Percentiles rank a stretch among this genome's conserved stretches.
phyloP scores from a whole-genome alignment of 2,113 vertebrate species.

The Ceratotherium simum region DNA sequence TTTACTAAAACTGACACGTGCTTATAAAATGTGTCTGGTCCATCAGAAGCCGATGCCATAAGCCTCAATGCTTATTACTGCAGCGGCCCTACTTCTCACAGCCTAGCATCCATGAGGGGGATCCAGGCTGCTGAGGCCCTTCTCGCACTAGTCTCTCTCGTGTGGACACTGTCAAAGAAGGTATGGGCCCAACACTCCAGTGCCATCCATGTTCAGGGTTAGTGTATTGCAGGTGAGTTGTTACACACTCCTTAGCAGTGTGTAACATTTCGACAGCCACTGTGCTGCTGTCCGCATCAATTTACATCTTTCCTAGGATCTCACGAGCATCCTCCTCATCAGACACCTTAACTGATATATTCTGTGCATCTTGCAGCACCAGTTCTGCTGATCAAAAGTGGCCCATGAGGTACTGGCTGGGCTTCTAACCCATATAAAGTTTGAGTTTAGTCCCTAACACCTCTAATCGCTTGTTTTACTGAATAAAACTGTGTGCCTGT shows the following conservation, averaged over 20 bases:
- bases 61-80: neutral
- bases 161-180: neutral
- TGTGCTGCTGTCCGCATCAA: neutral
- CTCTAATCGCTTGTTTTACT: neutral
- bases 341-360: neutral
- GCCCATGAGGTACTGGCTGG: neutral
- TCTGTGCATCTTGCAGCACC: neutral
- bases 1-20: constrained; percentile 90
- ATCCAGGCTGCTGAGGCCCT: neutral
- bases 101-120: no score
- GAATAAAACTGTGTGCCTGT: neutral
- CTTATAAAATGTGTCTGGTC: constrained; percentile 90
- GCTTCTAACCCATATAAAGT: neutral
- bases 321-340: neutral
- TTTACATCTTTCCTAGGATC: neutral
- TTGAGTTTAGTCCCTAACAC: neutral
- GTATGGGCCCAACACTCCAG: no score
- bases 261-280: neutral
- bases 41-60: constrained; percentile 81
- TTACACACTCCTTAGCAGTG: no score
- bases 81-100: neutral
- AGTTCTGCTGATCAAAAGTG: neutral
- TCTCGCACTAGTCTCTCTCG: neutral
- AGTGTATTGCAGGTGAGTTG: neutral
- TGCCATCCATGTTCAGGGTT: neutral